Evolutionary conservation across 2,888 invertebrate genomes (phyloP).

Genomic region (Philaethria dido): DNA sequence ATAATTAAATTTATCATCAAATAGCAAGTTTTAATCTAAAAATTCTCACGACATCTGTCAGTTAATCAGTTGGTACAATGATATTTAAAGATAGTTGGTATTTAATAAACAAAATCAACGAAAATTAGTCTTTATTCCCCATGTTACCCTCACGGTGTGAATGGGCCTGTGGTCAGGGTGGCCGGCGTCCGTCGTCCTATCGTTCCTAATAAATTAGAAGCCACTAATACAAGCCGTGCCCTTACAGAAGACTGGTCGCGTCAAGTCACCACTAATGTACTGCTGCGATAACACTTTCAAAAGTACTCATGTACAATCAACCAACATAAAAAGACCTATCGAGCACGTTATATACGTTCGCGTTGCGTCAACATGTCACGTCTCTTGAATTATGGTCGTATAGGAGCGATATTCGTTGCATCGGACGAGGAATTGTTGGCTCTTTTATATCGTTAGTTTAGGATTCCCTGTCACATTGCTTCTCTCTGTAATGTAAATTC

Average conservation of each 20-base stretch:
- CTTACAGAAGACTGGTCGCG: conserved; percentile 81
- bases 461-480: conserved; percentile 66
- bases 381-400: conserved; percentile 45
- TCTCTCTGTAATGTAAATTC: conserved; percentile 71
- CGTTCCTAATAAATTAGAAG: conserved; percentile 82
- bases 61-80: too few species aligned
- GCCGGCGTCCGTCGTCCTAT: conserved; percentile 81
- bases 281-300: conserved; percentile 78
- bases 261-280: conserved; percentile 81
- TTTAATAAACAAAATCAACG: neutral
- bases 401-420: conserved; percentile 57
- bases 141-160: conserved; percentile 67
- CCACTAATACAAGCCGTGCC: conserved; percentile 80
- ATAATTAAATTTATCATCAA: too few species aligned
- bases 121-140: conserved; percentile 44
- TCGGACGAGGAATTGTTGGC: conserved; percentile 66
- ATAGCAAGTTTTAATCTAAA: too few species aligned
- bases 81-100: neutral
- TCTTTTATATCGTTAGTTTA: conserved; percentile 73
- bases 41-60: too few species aligned
- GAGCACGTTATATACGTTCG: conserved; percentile 38
- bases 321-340: conserved; percentile 55
- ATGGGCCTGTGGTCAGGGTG: conserved; percentile 79
- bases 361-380: conserved; percentile 42
- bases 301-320: conserved; percentile 66